Evolutionary conservation across 2,888 invertebrate genomes (phyloP), one percentile per base, ranked within the genome.

Genomic region (Caenorhabditis imperialis): DNA sequence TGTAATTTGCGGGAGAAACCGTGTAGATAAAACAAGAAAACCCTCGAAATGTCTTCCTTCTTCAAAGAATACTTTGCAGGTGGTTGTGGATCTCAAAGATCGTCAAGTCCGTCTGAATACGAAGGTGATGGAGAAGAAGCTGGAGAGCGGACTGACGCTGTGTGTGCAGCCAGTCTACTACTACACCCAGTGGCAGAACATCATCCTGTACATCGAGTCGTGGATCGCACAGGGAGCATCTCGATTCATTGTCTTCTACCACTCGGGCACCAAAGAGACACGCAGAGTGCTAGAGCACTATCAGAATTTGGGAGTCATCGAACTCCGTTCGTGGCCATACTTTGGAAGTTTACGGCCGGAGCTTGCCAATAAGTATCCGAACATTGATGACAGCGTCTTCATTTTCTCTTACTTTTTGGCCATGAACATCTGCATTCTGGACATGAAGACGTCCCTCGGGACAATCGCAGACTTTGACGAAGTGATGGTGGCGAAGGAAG

Each of bases 401-500:
- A 44, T 62, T 70, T 42, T 82, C 62, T 63, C 77, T 58, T 33
- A 73, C 55, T 48, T 73, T n/a, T 40, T 81, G 12, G 82, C 82
- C 10, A 65, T 70, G 53, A 82, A 82, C 54, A 71, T 80, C 16
- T 81, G 80, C 40, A 48, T 75, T n/a, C 47, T 77, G 8, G 63
- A 77, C 25, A 67, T 67, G 16, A 62, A 48, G 33, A 70, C 78
- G 7, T 47, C 62, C 7, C 53, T 75, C 30, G 77, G 60, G 23
- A 58, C 75, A 3, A 14, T 75, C 0, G 79, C 79, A 0, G 82
- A 82, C 42, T 63, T 82, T 37, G 82, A 82, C 50, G 82, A 82
- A 50, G 45, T 82, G 4, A 45, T 69, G 45, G 69, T 60, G 4
- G 47, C 69, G 0, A 18, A 20, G 8, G 54, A 60, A 5, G 53